phyloP scores from a whole-genome alignment of 35 echinoderm and acorn worm genomes.

The Ptychodera flava region DNA sequence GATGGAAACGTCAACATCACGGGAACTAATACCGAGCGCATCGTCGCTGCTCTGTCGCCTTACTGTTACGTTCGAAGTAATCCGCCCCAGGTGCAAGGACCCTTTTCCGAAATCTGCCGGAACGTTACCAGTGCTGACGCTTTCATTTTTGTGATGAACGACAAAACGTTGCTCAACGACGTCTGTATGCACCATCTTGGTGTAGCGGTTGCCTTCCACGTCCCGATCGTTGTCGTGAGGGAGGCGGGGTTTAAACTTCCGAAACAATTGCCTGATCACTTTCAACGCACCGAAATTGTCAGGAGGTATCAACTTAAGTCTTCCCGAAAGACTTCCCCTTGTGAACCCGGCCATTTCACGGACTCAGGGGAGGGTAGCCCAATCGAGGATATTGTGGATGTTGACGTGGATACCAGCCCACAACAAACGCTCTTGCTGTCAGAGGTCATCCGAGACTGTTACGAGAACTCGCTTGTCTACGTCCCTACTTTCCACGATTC shows the following conservation, averaged over 20 bases:
- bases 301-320: not conserved
- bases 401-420: slow-evolving; percentile 7
- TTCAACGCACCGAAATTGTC: slow-evolving; percentile 52
- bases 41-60: slow-evolving; percentile 50
- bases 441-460: slow-evolving; percentile 41
- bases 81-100: slow-evolving; percentile 28
- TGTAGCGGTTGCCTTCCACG: slow-evolving; percentile 35
- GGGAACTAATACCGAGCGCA: slow-evolving; percentile 28
- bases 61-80: slow-evolving; percentile 55
- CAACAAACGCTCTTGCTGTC: slow-evolving; percentile 10
- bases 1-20: not conserved
- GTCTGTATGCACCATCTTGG: slow-evolving; percentile 46
- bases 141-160: slow-evolving; percentile 62
- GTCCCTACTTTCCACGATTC: slow-evolving; percentile 74
- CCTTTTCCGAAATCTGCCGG: slow-evolving; percentile 36
- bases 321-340: not conserved
- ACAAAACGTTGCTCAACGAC: slow-evolving; percentile 28
- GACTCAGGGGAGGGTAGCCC: not conserved
- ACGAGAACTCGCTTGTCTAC: slow-evolving; percentile 43
- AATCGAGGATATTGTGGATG: not conserved
- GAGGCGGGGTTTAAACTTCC: slow-evolving; percentile 58
- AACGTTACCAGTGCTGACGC: slow-evolving; percentile 49
- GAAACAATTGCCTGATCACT: slow-evolving; percentile 27
- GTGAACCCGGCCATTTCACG: not conserved
- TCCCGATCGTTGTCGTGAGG: slow-evolving; percentile 52